Evolutionary conservation across 1,140 invertebrate genomes (phyloP).

Genomic region (Monomorium pharaonis): DNA sequence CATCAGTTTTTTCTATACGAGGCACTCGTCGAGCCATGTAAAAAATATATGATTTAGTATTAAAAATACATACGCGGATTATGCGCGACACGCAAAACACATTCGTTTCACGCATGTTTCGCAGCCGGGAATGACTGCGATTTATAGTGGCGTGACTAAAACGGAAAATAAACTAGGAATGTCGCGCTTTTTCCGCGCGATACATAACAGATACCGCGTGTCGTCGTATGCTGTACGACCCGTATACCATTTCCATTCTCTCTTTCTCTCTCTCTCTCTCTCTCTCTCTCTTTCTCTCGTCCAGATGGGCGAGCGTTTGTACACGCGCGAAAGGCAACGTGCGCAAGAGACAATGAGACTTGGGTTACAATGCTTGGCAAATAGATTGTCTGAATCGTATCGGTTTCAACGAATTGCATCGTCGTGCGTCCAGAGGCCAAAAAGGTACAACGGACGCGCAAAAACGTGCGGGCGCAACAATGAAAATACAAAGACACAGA

Average conservation of each 20-base stretch:
- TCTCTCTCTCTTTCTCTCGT: not conserved
- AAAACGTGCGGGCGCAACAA: constrained; percentile 58
- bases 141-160: constrained; percentile 24
- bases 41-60: constrained; percentile 16
- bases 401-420: constrained; percentile 69
- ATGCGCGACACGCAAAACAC: constrained; percentile 2
- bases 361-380: constrained; percentile 79
- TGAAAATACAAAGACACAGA: constrained; percentile 40
- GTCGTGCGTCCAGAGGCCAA: constrained; percentile 52
- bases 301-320: constrained; percentile 40
- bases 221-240: constrained; percentile 26
- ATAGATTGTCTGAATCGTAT: constrained; percentile 77
- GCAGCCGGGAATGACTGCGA: constrained; percentile 13
- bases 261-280: not conserved
- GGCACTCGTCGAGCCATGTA: not conserved
- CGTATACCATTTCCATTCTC: constrained; percentile 39
- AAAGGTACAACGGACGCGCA: constrained; percentile 64
- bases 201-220: constrained; percentile 48
- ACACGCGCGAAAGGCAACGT: not conserved
- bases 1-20: not conserved
- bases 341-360: constrained; percentile 70
- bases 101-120: constrained; percentile 9
- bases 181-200: constrained; percentile 41
- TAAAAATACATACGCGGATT: constrained; percentile 10
- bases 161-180: constrained; percentile 55